These are phyloP conservation scores for Propithecus coquereli DNA, from an alignment of 2,113 vertebrate species.

Conservation along the genomic window DNA sequence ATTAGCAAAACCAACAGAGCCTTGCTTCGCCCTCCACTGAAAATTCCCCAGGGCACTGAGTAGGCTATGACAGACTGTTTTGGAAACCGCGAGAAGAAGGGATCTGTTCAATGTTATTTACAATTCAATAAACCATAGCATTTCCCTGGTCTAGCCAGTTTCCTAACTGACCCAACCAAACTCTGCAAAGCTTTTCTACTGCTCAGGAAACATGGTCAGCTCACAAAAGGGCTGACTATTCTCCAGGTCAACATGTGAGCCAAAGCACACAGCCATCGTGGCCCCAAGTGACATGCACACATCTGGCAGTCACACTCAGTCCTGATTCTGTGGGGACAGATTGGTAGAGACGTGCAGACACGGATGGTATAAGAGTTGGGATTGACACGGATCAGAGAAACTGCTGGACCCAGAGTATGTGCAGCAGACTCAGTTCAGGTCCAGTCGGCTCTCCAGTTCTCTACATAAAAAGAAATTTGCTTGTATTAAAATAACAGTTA, in stretches of 20 bases:
- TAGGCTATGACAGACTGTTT: slow-evolving; percentile 32
- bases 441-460: not conserved
- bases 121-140: slow-evolving; percentile 32
- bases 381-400: not conserved
- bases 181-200: not conserved
- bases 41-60: slow-evolving; percentile 8
- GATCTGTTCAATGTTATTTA: slow-evolving; percentile 52
- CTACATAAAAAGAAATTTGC: not conserved
- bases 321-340: not conserved
- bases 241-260: not conserved
- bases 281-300: not conserved
- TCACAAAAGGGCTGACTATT: not conserved
- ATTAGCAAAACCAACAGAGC: slow-evolving; percentile 45
- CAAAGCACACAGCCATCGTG: fast-evolving
- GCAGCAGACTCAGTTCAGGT: fast-evolving
- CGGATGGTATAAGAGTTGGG: not conserved
- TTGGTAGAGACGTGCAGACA: not conserved
- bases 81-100: slow-evolving; percentile 51
- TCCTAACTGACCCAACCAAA: slow-evolving; percentile 44
- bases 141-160: slow-evolving; percentile 28
- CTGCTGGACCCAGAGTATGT: fast-evolving
- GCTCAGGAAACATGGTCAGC: not conserved
- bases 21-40: not conserved
- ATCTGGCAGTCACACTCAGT: not conserved
- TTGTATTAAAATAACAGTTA: not conserved